Percentiles rank a stretch among this genome's conserved stretches.
These are phyloP conservation scores for Tenthredo distinguenda DNA, from an alignment of 2,888 invertebrate genomes.

Conservation along the genomic window DNA sequence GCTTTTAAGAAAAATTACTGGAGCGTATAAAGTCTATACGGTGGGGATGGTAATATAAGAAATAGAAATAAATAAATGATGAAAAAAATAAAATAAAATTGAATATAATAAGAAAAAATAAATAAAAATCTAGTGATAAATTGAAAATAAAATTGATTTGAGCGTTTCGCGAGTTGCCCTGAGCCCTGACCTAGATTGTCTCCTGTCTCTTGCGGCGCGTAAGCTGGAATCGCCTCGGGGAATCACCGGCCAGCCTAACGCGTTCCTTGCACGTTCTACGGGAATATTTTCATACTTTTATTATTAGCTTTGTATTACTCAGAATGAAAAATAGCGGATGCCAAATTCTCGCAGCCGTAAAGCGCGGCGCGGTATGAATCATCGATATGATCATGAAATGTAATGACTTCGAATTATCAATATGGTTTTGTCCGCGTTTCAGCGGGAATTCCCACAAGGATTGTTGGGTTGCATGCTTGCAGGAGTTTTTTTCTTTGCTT, in stretches of 20 bases:
- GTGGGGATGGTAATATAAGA: background rate
- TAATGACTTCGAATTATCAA: background rate
- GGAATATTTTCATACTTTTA: slow-evolving; percentile 29
- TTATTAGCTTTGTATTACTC: background rate
- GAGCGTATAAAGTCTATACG: background rate
- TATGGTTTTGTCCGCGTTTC: background rate
- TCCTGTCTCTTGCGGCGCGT: slow-evolving; percentile 66
- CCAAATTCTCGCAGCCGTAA: background rate
- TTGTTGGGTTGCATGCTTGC: background rate
- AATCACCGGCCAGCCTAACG: slow-evolving; percentile 63
- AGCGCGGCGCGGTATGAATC: background rate
- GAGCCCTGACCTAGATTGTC: slow-evolving; percentile 75
- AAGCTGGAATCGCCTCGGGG: slow-evolving; percentile 66
- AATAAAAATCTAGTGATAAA: slow-evolving; percentile 66
- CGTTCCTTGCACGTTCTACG: slow-evolving; percentile 10
- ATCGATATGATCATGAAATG: background rate
- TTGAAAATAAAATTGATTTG: slow-evolving; percentile 74
- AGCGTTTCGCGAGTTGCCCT: slow-evolving; percentile 74
- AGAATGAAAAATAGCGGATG: background rate
- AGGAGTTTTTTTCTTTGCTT: background rate
- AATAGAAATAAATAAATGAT: background rate
- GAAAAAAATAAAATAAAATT: background rate
- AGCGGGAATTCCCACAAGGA: background rate
- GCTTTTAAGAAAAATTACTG: slow-evolving; percentile 29
- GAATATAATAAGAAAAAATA: slow-evolving; percentile 30